Conservation (phyloP, 2,113 vertebrate genomes). For the Plectropomus leopardus region DNA sequence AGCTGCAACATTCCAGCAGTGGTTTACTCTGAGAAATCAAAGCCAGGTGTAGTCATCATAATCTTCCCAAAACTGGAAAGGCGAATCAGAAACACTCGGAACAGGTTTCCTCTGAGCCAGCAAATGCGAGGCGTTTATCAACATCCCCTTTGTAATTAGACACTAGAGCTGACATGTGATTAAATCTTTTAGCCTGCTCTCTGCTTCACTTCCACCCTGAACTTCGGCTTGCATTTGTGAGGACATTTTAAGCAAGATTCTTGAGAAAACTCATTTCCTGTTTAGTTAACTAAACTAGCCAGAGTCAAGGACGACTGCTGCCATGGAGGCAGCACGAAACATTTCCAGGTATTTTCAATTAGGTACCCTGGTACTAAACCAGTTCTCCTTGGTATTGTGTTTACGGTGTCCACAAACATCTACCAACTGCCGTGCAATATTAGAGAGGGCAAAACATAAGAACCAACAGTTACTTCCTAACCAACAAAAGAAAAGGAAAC, state of each 20-base stretch:
- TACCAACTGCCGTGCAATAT: slow-evolving; percentile 40
- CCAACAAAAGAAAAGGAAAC: slow-evolving; percentile 49
- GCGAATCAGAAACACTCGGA: slow-evolving; percentile 22
- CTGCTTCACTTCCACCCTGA: slow-evolving; percentile 37
- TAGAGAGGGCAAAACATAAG: slow-evolving; percentile 58
- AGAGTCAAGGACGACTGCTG: slow-evolving; percentile 29
- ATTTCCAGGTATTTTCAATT: slow-evolving; percentile 60
- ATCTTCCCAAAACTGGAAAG: slow-evolving; percentile 19
- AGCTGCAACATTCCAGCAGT: slow-evolving; percentile 36
- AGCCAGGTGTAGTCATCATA: slow-evolving; percentile 31
- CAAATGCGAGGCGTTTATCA: slow-evolving; percentile 47
- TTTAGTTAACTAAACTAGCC: slow-evolving; percentile 39
- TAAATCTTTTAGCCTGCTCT: slow-evolving; percentile 32
- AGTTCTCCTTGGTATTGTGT: slow-evolving; percentile 57
- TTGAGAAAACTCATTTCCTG: slow-evolving; percentile 41
- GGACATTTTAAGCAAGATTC: slow-evolving; percentile 30
- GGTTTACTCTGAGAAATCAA: slow-evolving; percentile 47
- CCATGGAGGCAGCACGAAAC: slow-evolving; percentile 22
- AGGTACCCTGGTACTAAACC: slow-evolving; percentile 54
- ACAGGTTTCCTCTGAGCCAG: slow-evolving; percentile 22
- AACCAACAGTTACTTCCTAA: slow-evolving; percentile 55
- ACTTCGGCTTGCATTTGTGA: slow-evolving; percentile 24
- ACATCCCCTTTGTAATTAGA: slow-evolving; percentile 67
- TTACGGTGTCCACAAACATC: slow-evolving; percentile 72
- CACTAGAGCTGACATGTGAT: slow-evolving; percentile 47